phyloP scores from a whole-genome alignment of 2,113 vertebrate genomes.

The Heptranchias perlo region DNA sequence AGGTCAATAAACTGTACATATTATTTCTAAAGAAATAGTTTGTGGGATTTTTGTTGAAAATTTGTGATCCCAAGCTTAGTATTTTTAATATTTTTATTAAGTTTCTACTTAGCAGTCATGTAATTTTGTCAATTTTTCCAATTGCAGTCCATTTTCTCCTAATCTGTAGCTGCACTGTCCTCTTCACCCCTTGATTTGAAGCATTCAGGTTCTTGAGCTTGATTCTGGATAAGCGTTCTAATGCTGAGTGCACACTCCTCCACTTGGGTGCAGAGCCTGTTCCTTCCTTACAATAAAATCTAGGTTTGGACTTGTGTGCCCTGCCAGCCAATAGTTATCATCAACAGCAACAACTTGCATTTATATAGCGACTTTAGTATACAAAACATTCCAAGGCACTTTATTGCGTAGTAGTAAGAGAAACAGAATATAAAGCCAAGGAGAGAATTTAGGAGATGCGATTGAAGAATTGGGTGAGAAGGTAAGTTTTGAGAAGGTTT shows the following conservation, averaged over 20 bases:
- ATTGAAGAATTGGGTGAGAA: background rate
- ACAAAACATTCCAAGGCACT: too few relatives aligned
- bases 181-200: background rate
- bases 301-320: background rate
- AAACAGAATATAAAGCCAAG: background rate
- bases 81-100: too few relatives aligned
- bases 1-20: background rate
- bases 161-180: background rate
- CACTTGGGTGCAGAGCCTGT: background rate
- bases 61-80: background rate
- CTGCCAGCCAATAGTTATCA: background rate
- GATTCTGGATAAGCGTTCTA: background rate
- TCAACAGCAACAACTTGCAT: background rate
- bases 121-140: background rate
- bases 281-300: background rate
- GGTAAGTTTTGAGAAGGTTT: too few relatives aligned
- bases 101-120: background rate
- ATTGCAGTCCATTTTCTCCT: background rate
- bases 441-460: background rate
- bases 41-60: background rate
- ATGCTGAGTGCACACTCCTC: background rate
- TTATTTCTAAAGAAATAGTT: background rate
- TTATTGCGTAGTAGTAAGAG: background rate
- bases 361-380: too few relatives aligned
- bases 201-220: background rate